Base-by-base conservation (phyloP, 2,888 invertebrate genomes). In the Plusia festucae region DNA sequence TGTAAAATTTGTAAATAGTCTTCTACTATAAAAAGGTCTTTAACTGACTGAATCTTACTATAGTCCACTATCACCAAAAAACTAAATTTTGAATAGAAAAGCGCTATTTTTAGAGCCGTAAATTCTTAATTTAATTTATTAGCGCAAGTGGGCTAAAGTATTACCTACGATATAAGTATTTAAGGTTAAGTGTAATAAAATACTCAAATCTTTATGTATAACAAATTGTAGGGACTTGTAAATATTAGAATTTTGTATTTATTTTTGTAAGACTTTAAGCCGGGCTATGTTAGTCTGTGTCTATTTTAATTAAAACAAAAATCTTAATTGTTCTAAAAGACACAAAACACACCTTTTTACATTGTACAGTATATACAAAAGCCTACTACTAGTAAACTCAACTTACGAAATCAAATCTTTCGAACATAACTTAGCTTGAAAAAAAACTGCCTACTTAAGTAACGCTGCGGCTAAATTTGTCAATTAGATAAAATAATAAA, bases 191-290 rank as follows among this genome's bases (percentile, higher is more conserved):
- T 34, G 53, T 60, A 70, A 53, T 59, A 55, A 53, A 77, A 74
- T 77, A 71, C 69, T 77, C 71, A 58, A 57, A 46, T 66, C 30
- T 51, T 54, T 24, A 52, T 76, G 65, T 74, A 70, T 60, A 57
- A 65, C 65, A 70, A 67, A 22, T 60, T 67, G 53, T 57, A 56
- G 57, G 62, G 61, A 68, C 57, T 61, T 79, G 79, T 79, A 79
- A 77, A 79, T 79, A 79, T 61, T 68, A 70, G 75, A 75, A 49
- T 55, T 65, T 65, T 68, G 44, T 79, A 79, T 79, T 79, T 79
- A 60, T 78, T 75, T 77, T 75, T 68, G 27, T 79, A 75, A 70
- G 34, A 32, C 13, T 60, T 34, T 49, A 44, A 16, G 16, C 44
- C 44, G 16, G 46, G 46, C 46, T 11, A 49, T 9, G 11, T 20